phyloP scores from a whole-genome alignment of 2,888 invertebrate species.

The Oligia latruncula region DNA sequence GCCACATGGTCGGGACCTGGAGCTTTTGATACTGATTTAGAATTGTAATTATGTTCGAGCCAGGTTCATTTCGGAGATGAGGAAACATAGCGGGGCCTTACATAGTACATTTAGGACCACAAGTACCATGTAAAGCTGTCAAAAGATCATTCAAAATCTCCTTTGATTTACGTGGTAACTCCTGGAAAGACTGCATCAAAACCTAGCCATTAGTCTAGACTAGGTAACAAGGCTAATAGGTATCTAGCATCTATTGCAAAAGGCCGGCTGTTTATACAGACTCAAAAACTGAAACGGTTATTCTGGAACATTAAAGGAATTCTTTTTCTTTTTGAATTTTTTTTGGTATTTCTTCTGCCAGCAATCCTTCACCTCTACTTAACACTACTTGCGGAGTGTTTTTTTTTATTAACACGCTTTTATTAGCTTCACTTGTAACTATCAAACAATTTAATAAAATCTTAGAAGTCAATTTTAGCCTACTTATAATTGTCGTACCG shows the following conservation, averaged over 20 bases:
- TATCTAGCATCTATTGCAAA: not conserved
- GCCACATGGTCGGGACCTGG: conserved; percentile 60
- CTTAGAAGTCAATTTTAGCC: not conserved
- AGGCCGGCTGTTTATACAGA: not conserved
- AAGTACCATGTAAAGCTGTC: not conserved
- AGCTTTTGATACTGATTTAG: conserved; percentile 58
- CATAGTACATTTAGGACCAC: not conserved
- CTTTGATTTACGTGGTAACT: not conserved
- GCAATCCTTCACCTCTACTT: not conserved
- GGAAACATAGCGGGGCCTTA: not conserved
- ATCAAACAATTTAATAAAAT: not conserved
- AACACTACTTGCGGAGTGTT: not conserved
- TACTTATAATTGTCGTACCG: no score
- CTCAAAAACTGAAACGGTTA: not conserved
- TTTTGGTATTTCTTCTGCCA: not conserved
- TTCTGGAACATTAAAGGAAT: not conserved
- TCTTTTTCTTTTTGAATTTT: not conserved
- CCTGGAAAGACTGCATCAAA: no score
- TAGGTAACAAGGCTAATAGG: not conserved
- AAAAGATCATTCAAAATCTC: not conserved
- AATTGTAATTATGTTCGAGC: conserved; percentile 31
- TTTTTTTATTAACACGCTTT: no score
- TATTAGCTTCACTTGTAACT: not conserved
- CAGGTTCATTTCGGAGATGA: conserved; percentile 18
- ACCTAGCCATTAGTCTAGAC: not conserved